phyloP scores from a whole-genome alignment of 30 jellyfish, hydroid and myxozoan genomes.

The Pseudorhiza aurosa region DNA sequence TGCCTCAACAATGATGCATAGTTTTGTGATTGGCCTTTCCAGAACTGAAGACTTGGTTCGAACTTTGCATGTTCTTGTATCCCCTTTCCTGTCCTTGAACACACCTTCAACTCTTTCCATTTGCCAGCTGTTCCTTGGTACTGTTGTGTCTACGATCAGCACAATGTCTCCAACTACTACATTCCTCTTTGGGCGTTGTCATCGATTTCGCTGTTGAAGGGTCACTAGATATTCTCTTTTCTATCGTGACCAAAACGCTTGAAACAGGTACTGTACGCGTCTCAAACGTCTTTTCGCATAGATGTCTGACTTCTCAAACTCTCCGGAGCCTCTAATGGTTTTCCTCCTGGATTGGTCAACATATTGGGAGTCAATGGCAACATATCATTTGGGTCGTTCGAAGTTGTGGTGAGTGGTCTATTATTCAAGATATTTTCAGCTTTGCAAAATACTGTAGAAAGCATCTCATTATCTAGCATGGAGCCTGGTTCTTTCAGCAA shows the following conservation, averaged over 20 bases:
- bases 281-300: conserved; percentile 38
- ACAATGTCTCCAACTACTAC: conserved; percentile 36
- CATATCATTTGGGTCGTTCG: conserved; percentile 28
- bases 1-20: too few relatives aligned
- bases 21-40: too few relatives aligned
- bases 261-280: conserved; percentile 22
- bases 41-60: too few relatives aligned
- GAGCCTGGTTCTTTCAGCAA: conserved; percentile 7
- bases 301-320: conserved; percentile 18
- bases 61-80: too few relatives aligned
- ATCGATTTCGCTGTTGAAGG: conserved; percentile 24
- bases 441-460: conserved; percentile 36
- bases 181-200: conserved; percentile 22
- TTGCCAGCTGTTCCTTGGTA: too few relatives aligned
- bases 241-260: conserved; percentile 56
- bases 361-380: conserved; percentile 24
- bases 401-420: conserved; percentile 32
- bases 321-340: background rate
- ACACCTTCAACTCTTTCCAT: too few relatives aligned
- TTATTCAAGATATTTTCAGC: conserved; percentile 31
- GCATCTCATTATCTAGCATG: conserved; percentile 20
- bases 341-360: conserved; percentile 9
- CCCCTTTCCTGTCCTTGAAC: too few relatives aligned
- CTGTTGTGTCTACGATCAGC: conserved; percentile 2
- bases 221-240: conserved; percentile 15